Evolutionary conservation across 2,797 vertebrate species (phyloP), one percentile per base, ranked within the genome.

Genomic region (Amblyopsis hoosieri): DNA sequence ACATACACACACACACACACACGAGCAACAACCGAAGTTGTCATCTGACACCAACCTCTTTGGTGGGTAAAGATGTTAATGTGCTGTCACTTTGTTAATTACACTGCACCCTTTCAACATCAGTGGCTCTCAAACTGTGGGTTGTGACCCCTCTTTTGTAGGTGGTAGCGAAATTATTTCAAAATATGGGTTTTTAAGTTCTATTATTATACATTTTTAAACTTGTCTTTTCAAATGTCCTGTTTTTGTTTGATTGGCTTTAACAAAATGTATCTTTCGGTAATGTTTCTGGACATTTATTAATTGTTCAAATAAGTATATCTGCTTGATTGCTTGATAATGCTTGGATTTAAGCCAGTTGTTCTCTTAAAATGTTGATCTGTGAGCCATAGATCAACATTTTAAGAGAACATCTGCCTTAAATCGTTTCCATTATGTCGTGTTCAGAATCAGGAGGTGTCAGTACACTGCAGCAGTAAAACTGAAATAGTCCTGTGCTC

Each of bases 21-120:
- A 88, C 85, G 86, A 89, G 70, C 50, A 66, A 17, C 69, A 65
- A 42, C 48, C 45, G 67, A 49, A 80, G 74, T 78, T 81, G 81
- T 82, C 75, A 76, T 58, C 46, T 47, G 65, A 57, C 12, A 37
- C 45, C 62, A 42, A 49, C 52, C 15, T 17, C 12, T 59, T 64
- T 54, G 54, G 55, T 56, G 54, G 72, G 59, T 33, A n/a, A 12
- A 19, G 2, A 56, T 71, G 67, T 69, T 68, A 13, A 37, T 57
- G 62, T 48, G 47, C 31, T 23, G 23, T 23, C 14, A n/a, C 1
- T 48, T 60, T 67, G 63, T 74, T 78, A 69, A 76, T 64, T 54
- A n/a, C 19, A 37, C 53, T 54, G 19, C 75, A 55, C 3, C 47
- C 6, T 69, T 45, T 66, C 59, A 72, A 46, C 45, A 48, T 66